Base-by-base conservation (phyloP, 2,797 vertebrate species). In the Xerus rutilus region DNA sequence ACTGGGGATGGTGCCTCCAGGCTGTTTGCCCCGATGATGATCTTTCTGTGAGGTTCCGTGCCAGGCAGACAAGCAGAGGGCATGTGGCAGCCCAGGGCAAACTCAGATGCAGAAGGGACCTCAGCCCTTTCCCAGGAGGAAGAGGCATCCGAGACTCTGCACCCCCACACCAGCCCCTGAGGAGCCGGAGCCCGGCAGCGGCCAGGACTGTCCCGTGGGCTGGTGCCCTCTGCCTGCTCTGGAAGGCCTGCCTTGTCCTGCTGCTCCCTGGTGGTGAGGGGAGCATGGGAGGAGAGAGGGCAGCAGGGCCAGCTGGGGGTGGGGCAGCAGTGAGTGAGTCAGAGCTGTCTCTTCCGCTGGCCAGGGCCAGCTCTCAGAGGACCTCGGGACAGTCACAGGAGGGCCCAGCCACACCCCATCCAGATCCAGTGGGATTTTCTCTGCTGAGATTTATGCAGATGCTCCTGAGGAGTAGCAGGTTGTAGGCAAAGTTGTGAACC, bases 231-330 rank as follows among this genome's bases (percentile, higher is more conserved):
- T 10, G 0, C 32, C 67, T 57, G 47, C 69, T 45, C 5, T 43
- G 4, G 30, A 21, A 43, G 30, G 21, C 4, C 32, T 0, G 7
- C n/a, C n/a, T 4, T 1, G 6, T 6, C 4, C 32, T 39, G 47
- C 32, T 18, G 32, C 18, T 23, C 84, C 74, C 14, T 52, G 2
- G 12, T 21, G 54, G 0, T 23, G 65, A 28, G 73, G 14, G 81
- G 17, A 35, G 39, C 35, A 39, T 28, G 4, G 57, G 57, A 25
- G 6, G 1, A 5, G 45, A 28, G 62, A 3, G 14, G 17, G 83
- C 47, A 2, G 1, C 25, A 0, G n/a, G 45, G 81, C 28, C 30
- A 2, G 45, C 1, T 0, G 1, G 14, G 7, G 17, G 2, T 3
- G 1, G 30, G 28, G 15, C 64, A 9, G 32, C 47, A 18, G 4